Percentiles rank a stretch among this genome's conserved stretches.
Conservation (phyloP, 2,797 vertebrate genomes). For the Epinephelus awoara region DNA sequence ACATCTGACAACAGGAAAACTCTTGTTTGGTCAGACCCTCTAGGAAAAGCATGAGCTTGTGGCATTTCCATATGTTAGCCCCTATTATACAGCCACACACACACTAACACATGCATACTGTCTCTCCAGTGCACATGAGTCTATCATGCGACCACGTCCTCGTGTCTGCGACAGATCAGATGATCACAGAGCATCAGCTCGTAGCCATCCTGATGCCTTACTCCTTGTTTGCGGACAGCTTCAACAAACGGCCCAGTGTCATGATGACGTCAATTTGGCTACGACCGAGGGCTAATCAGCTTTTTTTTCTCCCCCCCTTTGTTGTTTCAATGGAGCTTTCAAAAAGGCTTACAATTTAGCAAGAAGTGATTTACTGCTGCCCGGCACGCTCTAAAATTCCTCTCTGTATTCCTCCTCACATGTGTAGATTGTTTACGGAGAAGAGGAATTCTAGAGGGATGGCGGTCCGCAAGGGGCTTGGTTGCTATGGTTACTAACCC, state of each 20-base stretch:
- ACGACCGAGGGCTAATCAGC: conserved; percentile 71
- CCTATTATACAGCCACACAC: conserved; percentile 16
- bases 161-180: conserved; percentile 72
- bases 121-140: conserved; percentile 60
- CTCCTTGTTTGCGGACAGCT: conserved; percentile 62
- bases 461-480: conserved; percentile 79
- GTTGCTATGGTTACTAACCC: conserved; percentile 87
- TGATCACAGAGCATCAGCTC: conserved; percentile 72
- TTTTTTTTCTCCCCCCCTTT: conserved; percentile 37
- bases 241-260: conserved; percentile 73
- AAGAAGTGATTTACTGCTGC: conserved; percentile 76
- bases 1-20: conserved; percentile 53
- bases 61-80: conserved; percentile 51
- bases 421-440: conserved; percentile 86
- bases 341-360: conserved; percentile 78
- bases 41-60: conserved; percentile 32
- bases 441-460: conserved; percentile 86
- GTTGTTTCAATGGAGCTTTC: conserved; percentile 67
- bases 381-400: conserved; percentile 73
- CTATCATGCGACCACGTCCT: conserved; percentile 69
- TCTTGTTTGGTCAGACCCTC: conserved; percentile 38
- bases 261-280: conserved; percentile 76
- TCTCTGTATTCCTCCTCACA: conserved; percentile 80
- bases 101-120: conserved; percentile 38
- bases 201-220: conserved; percentile 56